These are phyloP conservation scores for Pseudachorutes palmiensis DNA, from an alignment of 1,140 invertebrate genomes.

Conservation along the genomic window DNA sequence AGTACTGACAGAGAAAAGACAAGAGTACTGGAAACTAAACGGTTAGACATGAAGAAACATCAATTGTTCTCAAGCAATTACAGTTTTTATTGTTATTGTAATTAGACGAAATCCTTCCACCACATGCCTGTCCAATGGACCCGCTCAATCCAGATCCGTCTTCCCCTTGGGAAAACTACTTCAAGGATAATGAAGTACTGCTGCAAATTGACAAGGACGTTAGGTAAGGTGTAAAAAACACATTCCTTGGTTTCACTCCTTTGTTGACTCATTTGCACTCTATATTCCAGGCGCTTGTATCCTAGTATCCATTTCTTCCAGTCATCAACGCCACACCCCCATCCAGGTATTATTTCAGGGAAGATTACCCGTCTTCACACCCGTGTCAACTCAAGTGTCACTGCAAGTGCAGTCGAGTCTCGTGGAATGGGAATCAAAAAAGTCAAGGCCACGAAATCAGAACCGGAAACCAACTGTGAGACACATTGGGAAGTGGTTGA, in stretches of 20 bases:
- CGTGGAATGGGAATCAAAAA: conserved; percentile 83
- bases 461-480: conserved; percentile 46
- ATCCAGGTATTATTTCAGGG: conserved; percentile 50
- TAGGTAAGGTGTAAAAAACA: conserved; percentile 47
- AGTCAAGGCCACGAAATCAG: conserved; percentile 47
- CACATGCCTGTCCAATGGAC: conserved; percentile 59
- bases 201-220: conserved; percentile 97
- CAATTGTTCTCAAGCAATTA: not conserved
- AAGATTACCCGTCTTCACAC: conserved; percentile 72
- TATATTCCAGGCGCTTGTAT: conserved; percentile 63
- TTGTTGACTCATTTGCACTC: conserved; percentile 9
- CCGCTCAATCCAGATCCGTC: conserved; percentile 88
- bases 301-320: conserved; percentile 65
- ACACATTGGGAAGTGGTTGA: conserved; percentile 96
- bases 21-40: conserved; percentile 74
- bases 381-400: conserved; percentile 69
- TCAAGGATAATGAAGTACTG: conserved; percentile 93
- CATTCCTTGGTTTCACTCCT: not conserved
- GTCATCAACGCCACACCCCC: conserved; percentile 25
- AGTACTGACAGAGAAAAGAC: conserved; percentile 58
- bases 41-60: conserved; percentile 47
- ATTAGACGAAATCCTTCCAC: conserved; percentile 70
- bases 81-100: conserved; percentile 39
- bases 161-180: conserved; percentile 86
- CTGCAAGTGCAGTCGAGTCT: conserved; percentile 76